These are phyloP conservation scores for Chrysodeixis includens DNA, from an alignment of 2,888 invertebrate genomes.

Conservation along the genomic window DNA sequence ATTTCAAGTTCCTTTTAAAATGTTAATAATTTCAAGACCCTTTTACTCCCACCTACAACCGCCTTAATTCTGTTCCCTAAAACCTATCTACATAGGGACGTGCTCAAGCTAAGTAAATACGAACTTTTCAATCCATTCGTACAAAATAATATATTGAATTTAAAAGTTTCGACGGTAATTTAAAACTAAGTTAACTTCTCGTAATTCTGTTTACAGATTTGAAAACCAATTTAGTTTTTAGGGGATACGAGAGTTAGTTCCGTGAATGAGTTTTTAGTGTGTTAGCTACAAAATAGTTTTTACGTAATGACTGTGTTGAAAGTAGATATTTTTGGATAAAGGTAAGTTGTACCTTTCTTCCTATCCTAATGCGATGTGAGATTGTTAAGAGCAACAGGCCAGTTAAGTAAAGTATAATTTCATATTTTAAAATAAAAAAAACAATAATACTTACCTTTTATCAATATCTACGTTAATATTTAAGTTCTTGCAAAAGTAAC, in stretches of 20 bases:
- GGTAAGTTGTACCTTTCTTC: too few species aligned
- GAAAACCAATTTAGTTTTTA: slow-evolving; percentile 50
- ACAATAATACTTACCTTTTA: too few species aligned
- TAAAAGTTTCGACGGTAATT: slow-evolving; percentile 57
- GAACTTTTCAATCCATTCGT: slow-evolving; percentile 40
- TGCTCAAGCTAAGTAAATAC: slow-evolving; percentile 24
- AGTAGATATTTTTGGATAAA: too few species aligned
- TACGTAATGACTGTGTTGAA: not conserved
- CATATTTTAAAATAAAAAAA: too few species aligned
- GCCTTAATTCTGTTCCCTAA: slow-evolving; percentile 5
- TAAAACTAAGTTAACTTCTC: slow-evolving; percentile 55
- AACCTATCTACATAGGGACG: slow-evolving; percentile 18
- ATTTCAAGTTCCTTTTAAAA: too few species aligned
- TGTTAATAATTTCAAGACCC: too few species aligned
- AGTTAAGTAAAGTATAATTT: too few species aligned
- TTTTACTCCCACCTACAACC: not conserved
- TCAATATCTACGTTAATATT: not conserved
- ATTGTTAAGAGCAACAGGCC: too few species aligned
- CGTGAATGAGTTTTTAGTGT: not conserved
- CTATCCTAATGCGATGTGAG: too few species aligned
- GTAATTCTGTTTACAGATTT: slow-evolving; percentile 61
- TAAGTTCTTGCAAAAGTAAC: slow-evolving; percentile 5
- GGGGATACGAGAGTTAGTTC: slow-evolving; percentile 5
- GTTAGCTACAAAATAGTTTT: not conserved
- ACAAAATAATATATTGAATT: slow-evolving; percentile 61